Percentiles rank a stretch among this genome's conserved stretches.
phyloP scores from a whole-genome alignment of 2,797 vertebrate genomes.

The Gouania willdenowi region DNA sequence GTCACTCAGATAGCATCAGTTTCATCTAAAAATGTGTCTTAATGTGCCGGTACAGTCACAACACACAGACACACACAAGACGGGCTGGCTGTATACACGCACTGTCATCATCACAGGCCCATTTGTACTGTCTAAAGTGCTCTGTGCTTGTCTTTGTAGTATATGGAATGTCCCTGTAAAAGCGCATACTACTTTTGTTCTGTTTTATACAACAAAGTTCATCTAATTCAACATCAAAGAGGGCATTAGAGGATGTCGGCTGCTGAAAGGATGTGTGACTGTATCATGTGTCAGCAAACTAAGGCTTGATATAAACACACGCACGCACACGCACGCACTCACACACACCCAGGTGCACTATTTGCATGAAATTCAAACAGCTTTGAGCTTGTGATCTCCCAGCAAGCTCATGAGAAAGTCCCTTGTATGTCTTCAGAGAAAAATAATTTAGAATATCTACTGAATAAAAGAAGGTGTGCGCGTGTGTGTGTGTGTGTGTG shows the following conservation, averaged over 20 bases:
- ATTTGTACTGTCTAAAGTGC: slow-evolving; percentile 68
- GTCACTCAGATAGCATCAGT: slow-evolving; percentile 69
- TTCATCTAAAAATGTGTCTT: slow-evolving; percentile 67
- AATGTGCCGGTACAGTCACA: slow-evolving; percentile 65
- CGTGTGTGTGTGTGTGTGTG: slow-evolving; percentile 13
- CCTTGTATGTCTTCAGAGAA: too few species aligned
- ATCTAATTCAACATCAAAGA: slow-evolving; percentile 75
- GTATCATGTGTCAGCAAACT: slow-evolving; percentile 61
- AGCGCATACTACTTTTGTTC: slow-evolving; percentile 64
- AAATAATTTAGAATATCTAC: slow-evolving; percentile 39
- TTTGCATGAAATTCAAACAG: slow-evolving; percentile 51
- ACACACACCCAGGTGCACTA: slow-evolving; percentile 63
- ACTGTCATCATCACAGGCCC: slow-evolving; percentile 63
- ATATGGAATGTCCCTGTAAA: slow-evolving; percentile 64
- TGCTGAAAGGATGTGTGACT: slow-evolving; percentile 47
- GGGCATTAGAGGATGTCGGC: slow-evolving; percentile 62
- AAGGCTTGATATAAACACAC: slow-evolving; percentile 57
- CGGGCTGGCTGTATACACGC: slow-evolving; percentile 57
- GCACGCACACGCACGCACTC: slow-evolving; percentile 58
- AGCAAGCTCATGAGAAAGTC: slow-evolving; percentile 6
- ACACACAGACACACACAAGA: slow-evolving; percentile 19
- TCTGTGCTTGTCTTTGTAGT: slow-evolving; percentile 64
- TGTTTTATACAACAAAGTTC: slow-evolving; percentile 72
- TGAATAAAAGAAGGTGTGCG: slow-evolving; percentile 8
- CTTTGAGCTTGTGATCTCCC: slow-evolving; percentile 9